Evolutionary conservation across 2,888 invertebrate genomes (phyloP), one percentile per base, ranked within the genome.

Genomic region (Polydrusus pterygomalis): DNA sequence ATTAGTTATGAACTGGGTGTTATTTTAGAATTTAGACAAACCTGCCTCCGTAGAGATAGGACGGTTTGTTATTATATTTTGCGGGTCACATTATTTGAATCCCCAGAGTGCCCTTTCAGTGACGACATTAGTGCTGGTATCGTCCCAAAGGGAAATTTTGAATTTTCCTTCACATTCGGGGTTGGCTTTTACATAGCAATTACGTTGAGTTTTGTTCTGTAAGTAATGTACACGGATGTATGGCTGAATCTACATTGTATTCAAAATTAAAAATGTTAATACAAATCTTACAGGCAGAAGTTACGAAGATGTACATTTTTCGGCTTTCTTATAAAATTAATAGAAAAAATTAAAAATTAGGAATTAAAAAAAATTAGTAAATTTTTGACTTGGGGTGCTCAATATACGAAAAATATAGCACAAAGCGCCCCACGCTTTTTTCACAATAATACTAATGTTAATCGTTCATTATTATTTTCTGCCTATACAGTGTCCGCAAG

Each of bases 51-150:
- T 62, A 51, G 68, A 74, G 74, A 68, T 68, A 74, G 74, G 54
- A 58, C 56, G 69, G 69, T 74, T 69, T 74, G 74, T 69, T 74
- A 74, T 74, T 74, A 74, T 74, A 69, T 70, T 74, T 70, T 49
- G 69, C 60, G 74, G 74, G 74, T 69, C 49, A 70, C 62, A 74
- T 69, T 69, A 70, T 74, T 70, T 56, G 40, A 62, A 56, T 74
- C 74, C 70, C 74, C 20, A 43, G 68, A 63, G 74, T 63, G 74
- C 74, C 68, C 62, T 69, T 74, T 74, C 74, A 70, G 51, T 70
- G 70, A 70, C 70, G 63, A 70, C 70, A 70, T 70, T 70, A 70
- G 70, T 63, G 70, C 70, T 70, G 51, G 70, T 63, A 70, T 70
- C 70, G 70, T 63, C 70, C 70, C 70, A 54, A 54, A 70, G 70